Conservation (phyloP, 2,113 vertebrate species). For the Cynoglossus semilaevis region DNA sequence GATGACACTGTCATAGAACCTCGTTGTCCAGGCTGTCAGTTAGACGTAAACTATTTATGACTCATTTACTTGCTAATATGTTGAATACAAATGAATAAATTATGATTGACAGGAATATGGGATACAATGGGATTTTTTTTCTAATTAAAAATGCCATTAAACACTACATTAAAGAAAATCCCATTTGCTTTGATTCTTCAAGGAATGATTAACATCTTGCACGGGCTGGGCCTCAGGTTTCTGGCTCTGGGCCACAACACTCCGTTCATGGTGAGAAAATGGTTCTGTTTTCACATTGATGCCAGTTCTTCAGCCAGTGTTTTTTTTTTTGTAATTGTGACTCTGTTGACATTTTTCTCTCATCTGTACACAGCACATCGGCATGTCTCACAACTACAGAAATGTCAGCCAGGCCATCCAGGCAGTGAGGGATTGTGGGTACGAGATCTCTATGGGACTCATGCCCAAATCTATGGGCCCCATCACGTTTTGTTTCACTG, state of each 20-base stretch:
- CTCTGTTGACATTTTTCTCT: not conserved
- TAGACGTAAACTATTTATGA: no score
- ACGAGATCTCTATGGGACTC: slow-evolving; percentile 95
- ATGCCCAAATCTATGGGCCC: slow-evolving; percentile 96
- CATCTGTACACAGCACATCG: slow-evolving; percentile 83
- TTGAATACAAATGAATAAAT: no score
- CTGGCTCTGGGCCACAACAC: slow-evolving; percentile 95
- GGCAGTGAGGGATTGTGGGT: slow-evolving; percentile 96
- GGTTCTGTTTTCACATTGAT: not conserved
- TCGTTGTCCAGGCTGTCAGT: no score
- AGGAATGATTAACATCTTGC: slow-evolving; percentile 99
- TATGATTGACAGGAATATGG: no score
- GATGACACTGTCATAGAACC: no score
- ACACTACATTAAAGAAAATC: no score
- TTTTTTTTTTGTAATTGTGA: not conserved
- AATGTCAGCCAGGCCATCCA: slow-evolving; percentile 96
- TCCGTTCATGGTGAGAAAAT: slow-evolving; percentile 89
- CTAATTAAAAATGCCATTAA: no score
- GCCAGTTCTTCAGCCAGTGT: not conserved
- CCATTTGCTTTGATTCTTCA: slow-evolving; percentile 3
- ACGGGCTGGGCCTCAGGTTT: slow-evolving; percentile 91
- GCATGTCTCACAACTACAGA: slow-evolving; percentile 98
- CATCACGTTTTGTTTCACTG: slow-evolving; percentile 95
- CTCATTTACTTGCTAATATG: no score
- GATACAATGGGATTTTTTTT: no score